Conservation (phyloP, 1,140 invertebrate species). For the Onthophagus taurus region DNA sequence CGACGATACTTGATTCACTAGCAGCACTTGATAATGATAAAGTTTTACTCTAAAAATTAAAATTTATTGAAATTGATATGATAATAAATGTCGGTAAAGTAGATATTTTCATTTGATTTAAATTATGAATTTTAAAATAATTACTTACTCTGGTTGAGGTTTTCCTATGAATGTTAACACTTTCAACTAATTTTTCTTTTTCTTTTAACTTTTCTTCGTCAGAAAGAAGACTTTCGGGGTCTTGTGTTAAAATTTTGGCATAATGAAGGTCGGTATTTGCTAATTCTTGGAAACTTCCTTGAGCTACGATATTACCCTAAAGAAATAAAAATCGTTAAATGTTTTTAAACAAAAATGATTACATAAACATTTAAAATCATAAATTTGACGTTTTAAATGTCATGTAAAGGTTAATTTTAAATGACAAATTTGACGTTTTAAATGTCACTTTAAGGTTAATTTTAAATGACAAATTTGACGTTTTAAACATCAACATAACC, state of each 20-base stretch:
- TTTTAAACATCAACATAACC: no score
- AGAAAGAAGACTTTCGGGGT: slow-evolving; percentile 15
- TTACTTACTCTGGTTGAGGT: slow-evolving; percentile 26
- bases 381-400: no score
- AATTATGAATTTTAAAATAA: no score
- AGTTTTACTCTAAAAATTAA: slow-evolving; percentile 18
- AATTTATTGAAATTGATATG: not conserved
- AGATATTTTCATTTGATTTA: not conserved
- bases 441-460: no score
- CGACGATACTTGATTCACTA: slow-evolving; percentile 31
- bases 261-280: slow-evolving; percentile 54
- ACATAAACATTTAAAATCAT: no score
- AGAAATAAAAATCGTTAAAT: not conserved
- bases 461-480: no score
- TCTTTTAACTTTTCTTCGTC: slow-evolving; percentile 23
- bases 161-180: slow-evolving; percentile 21
- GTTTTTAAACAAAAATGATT: no score
- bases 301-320: slow-evolving; percentile 54
- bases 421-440: no score
- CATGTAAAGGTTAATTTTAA: no score
- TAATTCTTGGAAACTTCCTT: slow-evolving; percentile 58
- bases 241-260: slow-evolving; percentile 36
- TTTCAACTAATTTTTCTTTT: slow-evolving; percentile 19
- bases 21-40: slow-evolving; percentile 24
- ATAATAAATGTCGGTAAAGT: not conserved